Base-by-base conservation (phyloP, 2,888 invertebrate species). In the Drosophila sordidula region DNA sequence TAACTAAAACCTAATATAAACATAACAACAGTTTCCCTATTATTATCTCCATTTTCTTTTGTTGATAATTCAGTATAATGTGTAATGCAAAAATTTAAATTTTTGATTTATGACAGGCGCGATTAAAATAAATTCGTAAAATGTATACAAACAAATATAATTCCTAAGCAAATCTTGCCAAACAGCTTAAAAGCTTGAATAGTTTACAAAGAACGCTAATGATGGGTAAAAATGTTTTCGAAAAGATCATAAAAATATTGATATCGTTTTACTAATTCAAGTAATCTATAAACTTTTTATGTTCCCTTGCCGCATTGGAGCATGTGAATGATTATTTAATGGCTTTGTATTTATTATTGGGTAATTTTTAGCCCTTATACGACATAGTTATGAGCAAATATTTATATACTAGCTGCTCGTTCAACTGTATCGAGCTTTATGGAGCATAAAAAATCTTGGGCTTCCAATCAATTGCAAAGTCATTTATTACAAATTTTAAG, bases 401-500 rank as follows among this genome's bases (percentile, higher is more conserved):
- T 47, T 45, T 32, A 25, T 57, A 29, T 38, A 16, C 34, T 6
- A 38, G 39, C 64, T 55, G 68, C 25, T 44, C 50, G 59, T 41
- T 80, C 45, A 50, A 51, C 46, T 59, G 84, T 51, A 47, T 45
- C 46, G 45, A 34, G 58, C 59, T 80, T 83, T 87, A 83, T 72
- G 69, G 69, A 55, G 69, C 65, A 68, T 63, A 76, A 66, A 76
- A 83, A 80, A 58, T 59, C 61, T 42, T 25, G 46, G 68, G 70
- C 83, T 82, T 82, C 68, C 72, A 86, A 82, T 83, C 87, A 83
- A 89, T 83, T 86, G 70, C 74, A 80, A 88, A 83, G 84, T 86
- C 89, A 89, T 86, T 88, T 88, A 76, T 86, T 63, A 88, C 87
- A 89, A 87, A 83, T 83, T 83, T 85, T 78, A 82, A 79, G 75